These are phyloP conservation scores for Zaprionus gabonicus DNA, from an alignment of 1,140 invertebrate species.

Conservation along the genomic window DNA sequence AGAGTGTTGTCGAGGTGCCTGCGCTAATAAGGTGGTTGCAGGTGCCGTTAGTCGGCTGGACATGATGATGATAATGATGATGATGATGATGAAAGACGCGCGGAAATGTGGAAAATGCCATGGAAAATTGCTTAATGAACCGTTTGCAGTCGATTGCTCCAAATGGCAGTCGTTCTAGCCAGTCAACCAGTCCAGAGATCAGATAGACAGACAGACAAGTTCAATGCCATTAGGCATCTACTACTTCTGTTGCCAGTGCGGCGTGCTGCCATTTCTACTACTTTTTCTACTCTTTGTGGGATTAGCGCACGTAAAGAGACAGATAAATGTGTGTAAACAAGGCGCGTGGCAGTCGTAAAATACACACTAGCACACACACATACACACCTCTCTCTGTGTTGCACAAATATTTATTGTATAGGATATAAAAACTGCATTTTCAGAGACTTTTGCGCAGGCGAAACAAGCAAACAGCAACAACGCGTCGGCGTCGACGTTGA, in stretches of 20 bases:
- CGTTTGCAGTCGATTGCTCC: slow-evolving; percentile 65
- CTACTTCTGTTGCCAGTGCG: slow-evolving; percentile 25
- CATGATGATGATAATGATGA: slow-evolving; percentile 41
- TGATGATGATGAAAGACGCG: slow-evolving; percentile 46
- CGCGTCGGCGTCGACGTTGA: background rate
- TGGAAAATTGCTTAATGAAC: slow-evolving; percentile 79
- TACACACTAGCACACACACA: slow-evolving; percentile 12
- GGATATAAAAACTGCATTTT: slow-evolving; percentile 57
- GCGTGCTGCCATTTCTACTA: slow-evolving; percentile 12
- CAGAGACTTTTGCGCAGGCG: slow-evolving; percentile 55
- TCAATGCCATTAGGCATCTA: slow-evolving; percentile 64
- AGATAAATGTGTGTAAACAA: slow-evolving; percentile 57
- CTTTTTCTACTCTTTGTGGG: background rate
- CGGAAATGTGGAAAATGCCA: slow-evolving; percentile 61
- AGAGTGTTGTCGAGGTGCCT: slow-evolving; percentile 4
- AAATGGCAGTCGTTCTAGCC: slow-evolving; percentile 58
- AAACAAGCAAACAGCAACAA: slow-evolving; percentile 16
- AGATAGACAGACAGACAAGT: slow-evolving; percentile 46
- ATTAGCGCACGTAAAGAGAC: slow-evolving; percentile 34
- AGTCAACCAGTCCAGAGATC: slow-evolving; percentile 49
- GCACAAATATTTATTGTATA: slow-evolving; percentile 71
- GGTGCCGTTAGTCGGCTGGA: slow-evolving; percentile 59
- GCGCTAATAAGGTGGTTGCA: slow-evolving; percentile 61
- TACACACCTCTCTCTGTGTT: slow-evolving; percentile 24
- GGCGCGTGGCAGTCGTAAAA: slow-evolving; percentile 38